Percentiles rank a stretch among this genome's conserved stretches.
phyloP scores from a whole-genome alignment of 2,888 invertebrate species.

The Pristionchus fissidentatus region DNA sequence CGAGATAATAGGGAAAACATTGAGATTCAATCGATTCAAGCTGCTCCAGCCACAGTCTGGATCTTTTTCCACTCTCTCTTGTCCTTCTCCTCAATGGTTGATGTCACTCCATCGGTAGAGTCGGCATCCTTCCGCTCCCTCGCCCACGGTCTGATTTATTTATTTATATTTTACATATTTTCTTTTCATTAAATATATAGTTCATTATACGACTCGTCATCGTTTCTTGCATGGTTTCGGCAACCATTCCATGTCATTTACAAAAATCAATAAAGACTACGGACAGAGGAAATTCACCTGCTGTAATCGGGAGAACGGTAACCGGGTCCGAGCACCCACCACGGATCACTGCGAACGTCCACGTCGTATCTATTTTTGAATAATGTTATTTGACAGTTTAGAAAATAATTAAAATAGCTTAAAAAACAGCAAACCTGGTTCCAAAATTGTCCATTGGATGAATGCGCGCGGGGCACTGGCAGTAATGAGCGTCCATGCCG shows the following conservation, averaged over 20 bases:
- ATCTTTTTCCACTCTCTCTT: not conserved
- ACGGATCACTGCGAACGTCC: constrained; percentile 13
- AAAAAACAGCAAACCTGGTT: not conserved
- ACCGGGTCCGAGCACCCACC: constrained; percentile 30
- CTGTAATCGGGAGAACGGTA: not conserved
- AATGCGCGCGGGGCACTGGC: constrained; percentile 39
- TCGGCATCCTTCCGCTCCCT: constrained; percentile 1
- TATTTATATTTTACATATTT: too few species aligned
- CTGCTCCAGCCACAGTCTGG: not conserved
- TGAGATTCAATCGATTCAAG: not conserved
- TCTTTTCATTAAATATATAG: too few species aligned
- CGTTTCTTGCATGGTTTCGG: too few species aligned
- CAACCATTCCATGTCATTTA: too few species aligned
- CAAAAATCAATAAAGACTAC: too few species aligned
- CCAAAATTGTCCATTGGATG: constrained; percentile 47
- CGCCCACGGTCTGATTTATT: constrained; percentile 10
- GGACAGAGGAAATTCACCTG: too few species aligned
- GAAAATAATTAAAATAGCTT: too few species aligned
- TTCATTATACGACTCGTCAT: too few species aligned
- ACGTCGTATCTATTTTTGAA: not conserved
- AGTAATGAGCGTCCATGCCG: constrained; percentile 48
- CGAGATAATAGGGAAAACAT: too few species aligned
- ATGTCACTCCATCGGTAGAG: too few species aligned
- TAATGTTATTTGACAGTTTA: not conserved
- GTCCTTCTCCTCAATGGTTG: not conserved